Conservation (phyloP, 2,113 vertebrate species). For the Sebastes schlegelii region DNA sequence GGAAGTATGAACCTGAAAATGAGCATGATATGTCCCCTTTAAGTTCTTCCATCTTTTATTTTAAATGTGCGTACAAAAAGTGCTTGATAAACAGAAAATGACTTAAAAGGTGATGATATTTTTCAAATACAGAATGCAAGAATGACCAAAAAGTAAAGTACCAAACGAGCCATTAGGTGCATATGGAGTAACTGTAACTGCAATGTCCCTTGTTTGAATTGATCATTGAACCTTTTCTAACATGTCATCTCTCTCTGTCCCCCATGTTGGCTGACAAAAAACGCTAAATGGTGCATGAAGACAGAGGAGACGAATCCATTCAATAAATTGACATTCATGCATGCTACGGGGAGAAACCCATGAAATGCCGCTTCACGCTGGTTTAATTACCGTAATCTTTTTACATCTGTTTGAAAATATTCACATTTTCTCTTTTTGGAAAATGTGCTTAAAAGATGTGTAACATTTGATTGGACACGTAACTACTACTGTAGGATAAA, state of each 20-base stretch:
- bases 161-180: background rate
- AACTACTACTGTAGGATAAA: background rate
- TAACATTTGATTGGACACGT: background rate
- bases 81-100: background rate
- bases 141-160: background rate
- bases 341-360: background rate
- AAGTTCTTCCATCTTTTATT: background rate
- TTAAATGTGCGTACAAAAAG: background rate
- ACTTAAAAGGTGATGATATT: background rate
- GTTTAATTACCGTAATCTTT: background rate
- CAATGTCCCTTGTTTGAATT: background rate
- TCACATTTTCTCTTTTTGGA: background rate
- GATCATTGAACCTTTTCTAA: background rate
- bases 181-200: background rate
- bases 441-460: background rate
- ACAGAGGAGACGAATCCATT: constrained; percentile 6
- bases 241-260: background rate
- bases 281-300: constrained; percentile 13
- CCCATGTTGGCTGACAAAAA: background rate
- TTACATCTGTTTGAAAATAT: background rate
- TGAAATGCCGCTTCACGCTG: background rate
- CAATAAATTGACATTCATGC: constrained; percentile 23
- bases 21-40: too few species aligned
- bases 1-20: too few species aligned
- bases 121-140: background rate